phyloP scores from a whole-genome alignment of 2,888 invertebrate genomes.

The Gymnoscelis rufifasciata region DNA sequence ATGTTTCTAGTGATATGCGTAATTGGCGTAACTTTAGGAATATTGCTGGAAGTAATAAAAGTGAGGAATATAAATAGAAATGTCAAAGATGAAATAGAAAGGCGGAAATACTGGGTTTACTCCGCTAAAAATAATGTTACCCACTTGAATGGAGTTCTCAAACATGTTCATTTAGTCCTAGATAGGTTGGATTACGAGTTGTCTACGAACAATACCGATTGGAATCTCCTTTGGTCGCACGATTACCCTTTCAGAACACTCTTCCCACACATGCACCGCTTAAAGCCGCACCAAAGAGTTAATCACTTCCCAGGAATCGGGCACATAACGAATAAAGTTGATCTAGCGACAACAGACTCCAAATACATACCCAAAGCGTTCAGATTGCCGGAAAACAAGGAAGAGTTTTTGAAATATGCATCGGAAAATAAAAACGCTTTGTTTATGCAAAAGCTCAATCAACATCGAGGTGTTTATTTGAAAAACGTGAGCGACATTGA shows the following conservation, averaged over 20 bases:
- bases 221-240: constrained; percentile 96
- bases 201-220: constrained; percentile 77
- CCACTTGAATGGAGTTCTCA: constrained; percentile 82
- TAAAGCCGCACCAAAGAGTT: constrained; percentile 87
- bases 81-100: constrained; percentile 16
- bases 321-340: constrained; percentile 93
- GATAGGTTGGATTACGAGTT: constrained; percentile 85
- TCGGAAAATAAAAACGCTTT: constrained; percentile 81
- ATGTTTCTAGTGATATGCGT: constrained; percentile 57
- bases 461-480: constrained; percentile 92
- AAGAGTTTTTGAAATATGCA: constrained; percentile 84
- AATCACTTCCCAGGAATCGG: constrained; percentile 98
- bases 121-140: constrained; percentile 76
- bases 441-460: constrained; percentile 95
- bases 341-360: constrained; percentile 88
- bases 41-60: constrained; percentile 53
- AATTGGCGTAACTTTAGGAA: constrained; percentile 53
- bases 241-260: constrained; percentile 90
- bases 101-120: constrained; percentile 79
- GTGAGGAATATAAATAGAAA: constrained; percentile 41
- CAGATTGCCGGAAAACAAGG: constrained; percentile 87
- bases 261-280: constrained; percentile 67
- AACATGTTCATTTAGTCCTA: constrained; percentile 89
- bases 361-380: constrained; percentile 93
- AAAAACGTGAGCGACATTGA: constrained; percentile 84